Evolutionary conservation across 2,113 vertebrate species (phyloP).

Genomic region (Pardalotus punctatus): DNA sequence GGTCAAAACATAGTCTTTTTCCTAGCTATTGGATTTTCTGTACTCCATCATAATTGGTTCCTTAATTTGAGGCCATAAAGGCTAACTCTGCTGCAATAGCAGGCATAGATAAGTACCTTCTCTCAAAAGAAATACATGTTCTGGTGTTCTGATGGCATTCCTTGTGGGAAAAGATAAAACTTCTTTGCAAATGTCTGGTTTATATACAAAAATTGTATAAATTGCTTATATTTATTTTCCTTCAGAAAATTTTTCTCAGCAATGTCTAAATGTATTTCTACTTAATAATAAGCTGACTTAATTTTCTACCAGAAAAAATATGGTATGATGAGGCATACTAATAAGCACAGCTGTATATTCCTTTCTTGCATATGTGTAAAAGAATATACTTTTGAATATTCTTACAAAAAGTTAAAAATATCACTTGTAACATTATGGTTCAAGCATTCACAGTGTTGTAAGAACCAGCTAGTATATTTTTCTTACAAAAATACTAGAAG

Average conservation of each 20-base stretch:
- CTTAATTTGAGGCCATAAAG: neutral
- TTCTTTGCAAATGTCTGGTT: neutral
- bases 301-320: neutral
- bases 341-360: neutral
- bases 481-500: neutral
- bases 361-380: neutral
- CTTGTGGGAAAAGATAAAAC: neutral
- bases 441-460: neutral
- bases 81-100: neutral
- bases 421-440: neutral
- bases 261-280: neutral
- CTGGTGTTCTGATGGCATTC: neutral
- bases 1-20: neutral
- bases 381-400: neutral
- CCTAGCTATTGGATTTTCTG: neutral
- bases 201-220: neutral
- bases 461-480: neutral
- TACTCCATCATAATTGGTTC: neutral
- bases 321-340: neutral
- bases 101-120: neutral
- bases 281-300: neutral
- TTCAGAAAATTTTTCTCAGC: neutral
- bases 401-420: neutral
- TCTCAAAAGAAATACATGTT: neutral
- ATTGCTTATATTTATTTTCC: neutral